A percentile compares a stretch with the other conserved stretches of the same genome.
Conservation (phyloP, 2,797 vertebrate genomes). For the Rhinatrema bivittatum region DNA sequence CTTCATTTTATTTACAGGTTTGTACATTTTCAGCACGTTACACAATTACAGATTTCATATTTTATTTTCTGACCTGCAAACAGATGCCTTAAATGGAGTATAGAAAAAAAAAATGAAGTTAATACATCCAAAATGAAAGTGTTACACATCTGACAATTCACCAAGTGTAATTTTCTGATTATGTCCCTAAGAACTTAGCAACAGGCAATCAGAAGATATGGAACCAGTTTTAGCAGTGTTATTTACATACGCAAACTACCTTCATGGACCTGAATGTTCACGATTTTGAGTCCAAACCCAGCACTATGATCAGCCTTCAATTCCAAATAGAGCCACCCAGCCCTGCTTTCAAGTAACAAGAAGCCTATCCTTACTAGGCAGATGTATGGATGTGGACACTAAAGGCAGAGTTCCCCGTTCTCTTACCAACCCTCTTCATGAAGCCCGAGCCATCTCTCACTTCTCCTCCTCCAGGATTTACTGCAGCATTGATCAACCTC, state of each 20-base stretch:
- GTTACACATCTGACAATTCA: conserved; percentile 70
- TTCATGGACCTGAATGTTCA: too few relatives aligned
- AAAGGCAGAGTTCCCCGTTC: too few relatives aligned
- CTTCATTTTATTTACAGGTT: conserved; percentile 86
- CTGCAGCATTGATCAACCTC: too few relatives aligned
- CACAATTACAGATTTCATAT: conserved; percentile 72
- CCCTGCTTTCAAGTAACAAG: too few relatives aligned
- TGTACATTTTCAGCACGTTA: conserved; percentile 72
- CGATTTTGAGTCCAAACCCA: too few relatives aligned
- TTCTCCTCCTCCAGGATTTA: too few relatives aligned
- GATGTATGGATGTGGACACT: too few relatives aligned
- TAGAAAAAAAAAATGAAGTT: conserved; percentile 47
- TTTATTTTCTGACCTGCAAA: conserved; percentile 98
- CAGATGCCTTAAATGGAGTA: conserved; percentile 77
- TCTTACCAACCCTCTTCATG: too few relatives aligned
- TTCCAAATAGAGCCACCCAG: too few relatives aligned
- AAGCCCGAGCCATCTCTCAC: too few relatives aligned
- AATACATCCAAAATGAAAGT: conserved; percentile 70
- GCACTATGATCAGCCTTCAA: too few relatives aligned
- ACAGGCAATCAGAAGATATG: conserved; percentile 59
- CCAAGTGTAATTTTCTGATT: conserved; percentile 62
- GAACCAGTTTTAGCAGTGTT: conserved; percentile 55
- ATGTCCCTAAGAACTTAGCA: conserved; percentile 64
- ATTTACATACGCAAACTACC: conserved; percentile 59
- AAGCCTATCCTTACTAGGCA: too few relatives aligned